These are phyloP conservation scores for Pseudochirops corinnae DNA, from an alignment of 2,797 vertebrate species.

Conservation along the genomic window DNA sequence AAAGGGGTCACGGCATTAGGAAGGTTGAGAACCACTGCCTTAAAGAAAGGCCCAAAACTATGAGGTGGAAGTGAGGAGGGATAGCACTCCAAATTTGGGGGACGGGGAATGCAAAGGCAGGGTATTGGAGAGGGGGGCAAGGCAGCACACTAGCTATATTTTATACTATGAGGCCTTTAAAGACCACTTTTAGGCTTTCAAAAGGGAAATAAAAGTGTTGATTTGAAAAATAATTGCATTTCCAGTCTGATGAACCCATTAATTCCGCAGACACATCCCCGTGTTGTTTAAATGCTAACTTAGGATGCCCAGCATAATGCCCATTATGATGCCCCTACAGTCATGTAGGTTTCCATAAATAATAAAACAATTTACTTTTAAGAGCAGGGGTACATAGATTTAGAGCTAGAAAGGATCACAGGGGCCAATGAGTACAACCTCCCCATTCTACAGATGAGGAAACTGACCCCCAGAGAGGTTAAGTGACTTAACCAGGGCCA, in stretches of 20 bases:
- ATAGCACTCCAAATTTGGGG: background rate
- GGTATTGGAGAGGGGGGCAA: background rate
- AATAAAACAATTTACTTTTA: background rate
- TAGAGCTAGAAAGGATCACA: background rate
- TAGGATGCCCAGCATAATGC: background rate
- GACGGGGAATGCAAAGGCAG: background rate
- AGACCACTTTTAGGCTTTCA: background rate
- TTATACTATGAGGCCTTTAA: background rate
- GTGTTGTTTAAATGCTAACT: background rate
- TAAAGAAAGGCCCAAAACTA: background rate
- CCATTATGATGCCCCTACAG: background rate
- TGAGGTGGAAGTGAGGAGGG: background rate
- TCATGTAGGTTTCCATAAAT: background rate
- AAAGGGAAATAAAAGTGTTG: background rate
- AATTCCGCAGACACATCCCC: background rate
- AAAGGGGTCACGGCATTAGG: too few species aligned
- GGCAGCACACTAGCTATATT: background rate
- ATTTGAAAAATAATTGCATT: background rate
- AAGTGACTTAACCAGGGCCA: background rate
- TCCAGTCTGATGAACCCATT: constrained; percentile 1
- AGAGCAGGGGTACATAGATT: background rate
- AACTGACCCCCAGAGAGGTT: background rate
- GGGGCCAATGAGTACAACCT: background rate
- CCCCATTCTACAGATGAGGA: background rate
- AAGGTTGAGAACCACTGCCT: background rate